Base-by-base conservation (phyloP, 2,888 invertebrate genomes). In the Drosophila imparisetae region DNA sequence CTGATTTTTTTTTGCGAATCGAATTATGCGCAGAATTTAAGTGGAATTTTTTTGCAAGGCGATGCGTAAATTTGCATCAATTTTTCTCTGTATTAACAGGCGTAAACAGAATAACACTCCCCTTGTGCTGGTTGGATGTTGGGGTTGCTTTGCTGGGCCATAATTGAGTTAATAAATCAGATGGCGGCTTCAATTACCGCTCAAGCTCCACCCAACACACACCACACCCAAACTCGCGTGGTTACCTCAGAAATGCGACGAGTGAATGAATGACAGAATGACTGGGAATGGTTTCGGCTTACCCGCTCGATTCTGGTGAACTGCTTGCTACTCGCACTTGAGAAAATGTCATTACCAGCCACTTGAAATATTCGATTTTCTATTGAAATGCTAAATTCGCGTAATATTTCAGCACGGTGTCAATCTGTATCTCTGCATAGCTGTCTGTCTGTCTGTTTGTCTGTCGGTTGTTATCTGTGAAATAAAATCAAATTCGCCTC, bases 141-240 rank as follows among this genome's bases (percentile, higher is more conserved):
- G 54, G 38, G 53, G 50, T 21, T 63, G 55, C 52, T 65, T 70
- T 60, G 36, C 49, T 62, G 75, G 29, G 62, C 70, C 78, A 82
- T 89, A 89, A 89, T 89, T 86, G 89, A 89, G 86, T 89, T 86
- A 86, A 86, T 86, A 86, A 86, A 86, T 86, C 89, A 86, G 81
- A 80, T 84, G 87, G 78, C 86, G 72, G 71, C 84, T 83, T 79
- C 84, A 84, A 84, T 84, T 88, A 88, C 80, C 57, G 34, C 57
- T n/a, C n/a, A 67, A 50, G 27, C 42, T n/a, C 24, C 72, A 40
- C 30, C 38, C 53, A 45, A 49, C 64, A 53, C 29, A 36, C 38
- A 11, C 32, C 32, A 32, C 32, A 32, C 32, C 32, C 32, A 61
- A 36, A 48, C 27, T 63, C 62, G 40, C 76, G 62, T 68, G 71